Evolutionary conservation across 2,888 invertebrate genomes (phyloP), one percentile per base, ranked within the genome.

Genomic region (Didymodactylos carnosus): DNA sequence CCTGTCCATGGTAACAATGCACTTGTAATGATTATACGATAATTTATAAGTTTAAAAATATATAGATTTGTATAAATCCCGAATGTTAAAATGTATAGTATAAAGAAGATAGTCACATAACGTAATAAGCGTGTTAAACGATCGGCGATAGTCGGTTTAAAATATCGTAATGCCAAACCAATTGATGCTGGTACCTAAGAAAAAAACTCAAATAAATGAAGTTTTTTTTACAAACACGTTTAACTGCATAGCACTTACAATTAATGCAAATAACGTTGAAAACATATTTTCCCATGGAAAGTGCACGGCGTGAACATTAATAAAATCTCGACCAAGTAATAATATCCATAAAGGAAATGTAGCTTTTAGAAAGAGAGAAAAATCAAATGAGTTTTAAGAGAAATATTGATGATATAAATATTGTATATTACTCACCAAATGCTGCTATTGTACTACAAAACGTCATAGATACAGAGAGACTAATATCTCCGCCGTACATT

Each of bases 381-480:
- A 62, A 75, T 10, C 1, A 11, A 19, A 7, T n/a, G n/a, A n/a
- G n/a, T 25, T n/a, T 23, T 14, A 5, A 23, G 6, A 53, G 29
- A 71, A 51, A 46, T 23, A 71, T 62, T 25, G n/a, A 71, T 72
- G 11, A 51, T 23, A n/a, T 73, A 10, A 70, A 83, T 82, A 83
- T n/a, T n/a, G n/a, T n/a, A n/a, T n/a, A n/a, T n/a, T 19, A 53
- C 53, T 11, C 27, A 88, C 90, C 91, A 79, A 95, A 90, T 0
- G 94, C 90, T 0, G 89, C 89, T 8, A 94, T 82, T 4, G 92
- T 94, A 76, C 92, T 90, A 73, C 93, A 85, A 13, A 93, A 88
- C 0, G 95, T 97, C 94, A 97, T 94, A 23, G 95, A 89, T 70
- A 97, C 88, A 0, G 94, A 94, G 51, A 97, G 86, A 82, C 93